phyloP scores from a whole-genome alignment of 2,888 invertebrate species.

The Limnephilus auricula region DNA sequence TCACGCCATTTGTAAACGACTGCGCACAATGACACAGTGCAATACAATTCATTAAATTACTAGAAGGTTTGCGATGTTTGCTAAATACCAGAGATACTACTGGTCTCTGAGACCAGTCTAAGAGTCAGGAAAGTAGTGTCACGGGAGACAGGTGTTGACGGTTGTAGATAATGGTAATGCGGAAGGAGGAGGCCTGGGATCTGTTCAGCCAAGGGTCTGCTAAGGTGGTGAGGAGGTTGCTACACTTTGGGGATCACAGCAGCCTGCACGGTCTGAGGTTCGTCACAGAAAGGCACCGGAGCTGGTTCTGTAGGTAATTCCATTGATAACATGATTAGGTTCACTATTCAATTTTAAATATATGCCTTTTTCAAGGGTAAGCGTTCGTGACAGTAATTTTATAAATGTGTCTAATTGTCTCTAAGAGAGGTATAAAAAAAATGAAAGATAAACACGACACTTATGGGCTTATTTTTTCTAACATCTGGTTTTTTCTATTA shows the following conservation, averaged over 20 bases:
- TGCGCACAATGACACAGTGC: not conserved
- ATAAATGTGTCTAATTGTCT: too few species aligned
- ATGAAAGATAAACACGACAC: too few species aligned
- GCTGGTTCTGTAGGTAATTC: constrained; percentile 76
- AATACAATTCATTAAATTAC: not conserved
- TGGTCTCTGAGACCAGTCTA: not conserved
- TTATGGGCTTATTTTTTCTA: too few species aligned
- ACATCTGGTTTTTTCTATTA: too few species aligned
- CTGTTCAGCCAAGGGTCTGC: not conserved
- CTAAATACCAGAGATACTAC: not conserved
- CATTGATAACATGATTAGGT: not conserved
- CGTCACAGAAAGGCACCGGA: constrained; percentile 75
- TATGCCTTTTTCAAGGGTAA: not conserved
- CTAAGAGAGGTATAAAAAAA: too few species aligned
- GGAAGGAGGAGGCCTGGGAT: not conserved
- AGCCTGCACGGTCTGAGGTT: constrained; percentile 78
- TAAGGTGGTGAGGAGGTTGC: constrained; percentile 66
- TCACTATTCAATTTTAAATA: not conserved
- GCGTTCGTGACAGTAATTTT: not conserved
- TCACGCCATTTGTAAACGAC: not conserved
- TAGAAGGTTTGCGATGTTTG: not conserved
- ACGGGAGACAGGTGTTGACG: not conserved
- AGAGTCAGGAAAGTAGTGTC: not conserved
- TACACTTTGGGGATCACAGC: constrained; percentile 71
- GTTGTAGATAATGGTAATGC: not conserved